phyloP scores from a whole-genome alignment of 2,888 invertebrate genomes.

The Lamellibrachia columna region DNA sequence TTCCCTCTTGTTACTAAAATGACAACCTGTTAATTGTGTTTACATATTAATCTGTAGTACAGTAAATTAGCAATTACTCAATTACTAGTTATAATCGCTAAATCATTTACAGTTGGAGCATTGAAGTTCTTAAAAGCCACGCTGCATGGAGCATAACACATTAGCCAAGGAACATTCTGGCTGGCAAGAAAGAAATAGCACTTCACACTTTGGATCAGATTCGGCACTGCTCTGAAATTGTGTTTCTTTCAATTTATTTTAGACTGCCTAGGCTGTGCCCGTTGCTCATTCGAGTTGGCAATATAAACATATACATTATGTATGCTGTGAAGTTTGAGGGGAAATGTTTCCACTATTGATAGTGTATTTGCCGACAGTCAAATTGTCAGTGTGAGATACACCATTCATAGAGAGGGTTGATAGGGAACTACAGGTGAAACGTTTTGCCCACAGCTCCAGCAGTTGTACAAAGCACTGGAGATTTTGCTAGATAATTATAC shows the following conservation, averaged over 20 bases:
- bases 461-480: neutral
- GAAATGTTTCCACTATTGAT: neutral
- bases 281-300: neutral
- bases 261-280: neutral
- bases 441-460: neutral
- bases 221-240: neutral
- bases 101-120: too few relatives aligned
- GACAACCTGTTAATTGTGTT: too few relatives aligned
- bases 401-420: too few relatives aligned
- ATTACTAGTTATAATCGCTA: too few relatives aligned
- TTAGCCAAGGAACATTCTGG: neutral
- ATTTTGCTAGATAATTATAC: neutral
- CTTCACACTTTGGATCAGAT: neutral
- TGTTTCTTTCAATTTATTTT: neutral
- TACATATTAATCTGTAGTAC: too few relatives aligned
- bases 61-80: too few relatives aligned
- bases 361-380: neutral
- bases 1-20: too few relatives aligned
- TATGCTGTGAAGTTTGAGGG: neutral
- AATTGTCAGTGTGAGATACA: neutral
- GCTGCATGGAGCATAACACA: too few relatives aligned
- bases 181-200: neutral
- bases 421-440: neutral
- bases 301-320: neutral
- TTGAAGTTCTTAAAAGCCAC: too few relatives aligned